Conservation (phyloP, 2,797 vertebrate species). For the Fratercula arctica region DNA sequence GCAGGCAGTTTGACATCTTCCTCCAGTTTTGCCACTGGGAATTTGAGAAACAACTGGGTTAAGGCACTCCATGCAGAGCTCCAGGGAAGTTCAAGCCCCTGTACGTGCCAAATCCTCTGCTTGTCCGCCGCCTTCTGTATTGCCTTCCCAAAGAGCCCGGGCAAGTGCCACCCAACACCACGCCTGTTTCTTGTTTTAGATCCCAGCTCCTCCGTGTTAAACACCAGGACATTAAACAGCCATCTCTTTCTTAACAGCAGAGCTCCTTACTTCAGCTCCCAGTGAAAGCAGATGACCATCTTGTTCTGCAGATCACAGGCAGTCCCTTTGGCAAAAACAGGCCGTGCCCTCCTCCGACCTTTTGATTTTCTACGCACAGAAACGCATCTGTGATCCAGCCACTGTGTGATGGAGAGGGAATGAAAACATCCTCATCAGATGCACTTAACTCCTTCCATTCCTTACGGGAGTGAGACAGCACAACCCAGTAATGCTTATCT, state of each 20-base stretch:
- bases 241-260: neutral
- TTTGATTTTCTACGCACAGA: neutral
- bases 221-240: neutral
- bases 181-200: neutral
- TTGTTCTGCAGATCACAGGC: neutral
- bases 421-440: neutral
- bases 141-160: neutral
- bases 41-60: neutral
- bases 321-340: conserved; percentile 2
- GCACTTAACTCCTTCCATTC: neutral
- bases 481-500: neutral
- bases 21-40: neutral
- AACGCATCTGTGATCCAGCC: neutral
- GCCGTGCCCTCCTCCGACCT: neutral
- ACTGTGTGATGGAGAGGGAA: neutral
- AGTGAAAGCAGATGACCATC: neutral
- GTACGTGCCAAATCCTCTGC: neutral
- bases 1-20: neutral
- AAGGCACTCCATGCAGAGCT: neutral
- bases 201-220: neutral
- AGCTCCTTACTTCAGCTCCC: neutral
- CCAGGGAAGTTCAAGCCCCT: neutral
- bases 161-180: neutral
- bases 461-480: neutral
- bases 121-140: neutral